A percentile compares a stretch with the other conserved stretches of the same genome.
Evolutionary conservation across 2,113 vertebrate species (phyloP).

Genomic region (Centropus unirufus): DNA sequence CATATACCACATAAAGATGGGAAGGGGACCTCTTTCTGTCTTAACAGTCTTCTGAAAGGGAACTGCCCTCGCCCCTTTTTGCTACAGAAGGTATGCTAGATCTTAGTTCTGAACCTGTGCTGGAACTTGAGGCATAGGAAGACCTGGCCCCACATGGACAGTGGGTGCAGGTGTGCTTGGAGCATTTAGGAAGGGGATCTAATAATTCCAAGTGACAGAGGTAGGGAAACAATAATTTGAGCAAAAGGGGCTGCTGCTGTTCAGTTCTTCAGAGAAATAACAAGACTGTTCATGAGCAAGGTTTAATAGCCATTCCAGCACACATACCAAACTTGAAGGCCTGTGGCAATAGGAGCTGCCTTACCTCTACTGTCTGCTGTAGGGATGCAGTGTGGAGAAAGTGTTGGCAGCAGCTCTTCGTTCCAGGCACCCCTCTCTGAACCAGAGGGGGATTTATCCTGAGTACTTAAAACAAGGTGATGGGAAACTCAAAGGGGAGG

Average conservation of each 20-base stretch:
- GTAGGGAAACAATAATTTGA: background rate
- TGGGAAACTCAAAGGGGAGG: background rate
- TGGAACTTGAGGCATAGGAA: background rate
- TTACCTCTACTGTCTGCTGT: background rate
- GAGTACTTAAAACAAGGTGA: background rate
- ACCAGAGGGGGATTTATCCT: background rate
- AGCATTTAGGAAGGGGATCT: background rate
- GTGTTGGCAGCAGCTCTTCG: background rate
- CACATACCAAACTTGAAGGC: conserved; percentile 24
- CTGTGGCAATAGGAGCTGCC: conserved; percentile 32
- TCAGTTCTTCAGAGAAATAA: background rate
- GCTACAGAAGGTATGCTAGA: background rate
- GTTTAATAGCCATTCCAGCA: conserved; percentile 46
- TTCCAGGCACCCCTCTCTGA: background rate
- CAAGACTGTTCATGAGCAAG: background rate
- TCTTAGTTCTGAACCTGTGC: background rate
- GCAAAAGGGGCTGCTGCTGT: conserved; percentile 15
- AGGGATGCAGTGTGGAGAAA: background rate
- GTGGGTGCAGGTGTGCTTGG: background rate
- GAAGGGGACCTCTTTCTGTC: conserved; percentile 17
- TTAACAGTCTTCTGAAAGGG: conserved; percentile 9
- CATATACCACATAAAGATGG: background rate
- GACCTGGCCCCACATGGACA: background rate
- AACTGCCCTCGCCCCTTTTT: background rate
- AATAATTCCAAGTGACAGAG: background rate